Base-by-base conservation (phyloP, 2,888 invertebrate genomes). In the Latheticus oryzae region DNA sequence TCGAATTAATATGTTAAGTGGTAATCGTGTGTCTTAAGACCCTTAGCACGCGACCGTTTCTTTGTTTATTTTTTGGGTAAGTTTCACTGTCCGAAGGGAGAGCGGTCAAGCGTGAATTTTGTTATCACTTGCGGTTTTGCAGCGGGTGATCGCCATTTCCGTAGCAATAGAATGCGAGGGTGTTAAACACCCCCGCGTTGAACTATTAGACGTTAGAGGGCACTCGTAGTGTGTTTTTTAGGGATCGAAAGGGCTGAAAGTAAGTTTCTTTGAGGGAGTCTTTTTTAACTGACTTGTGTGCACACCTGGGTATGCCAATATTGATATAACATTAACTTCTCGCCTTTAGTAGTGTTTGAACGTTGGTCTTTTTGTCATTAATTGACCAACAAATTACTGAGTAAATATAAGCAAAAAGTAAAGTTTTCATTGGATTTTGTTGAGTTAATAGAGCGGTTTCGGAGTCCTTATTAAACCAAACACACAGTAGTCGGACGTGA, bases 181-280 rank as follows among this genome's bases (percentile, higher is more conserved):
- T 11, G 12, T 38, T 8, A 12, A 56, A 52, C 52, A 43, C 53
- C 51, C 54, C 57, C 53, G 42, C 50, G n/a, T 42, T 45, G 17
- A 12, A 26, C 66, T 62, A 65, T 60, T 51, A 48, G 30, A 60
- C 66, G 61, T 53, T 58, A 68, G 68, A 68, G 63, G 68, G 62
- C 68, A 45, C n/a, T n/a, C n/a, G 53, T 23, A 30, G 32, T 47
- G 5, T 17, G 21, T 12, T n/a, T 12, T 23, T 40, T 21, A 17
- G 11, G 13, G n/a, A n/a, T 32, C 13, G 32, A 13, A 32, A 16
- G 32, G 16, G 12, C 12, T 28, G 7, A 16, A 7, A 5, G 9
- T 16, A 3, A 4, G 13, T 13, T 28, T 11, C 13, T 51, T 30
- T 51, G 5, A 5, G 24, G n/a, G 12, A n/a, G 28, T n/a, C n/a